phyloP scores from a whole-genome alignment of 2,113 vertebrate species.

The Ginglymostoma cirratum region DNA sequence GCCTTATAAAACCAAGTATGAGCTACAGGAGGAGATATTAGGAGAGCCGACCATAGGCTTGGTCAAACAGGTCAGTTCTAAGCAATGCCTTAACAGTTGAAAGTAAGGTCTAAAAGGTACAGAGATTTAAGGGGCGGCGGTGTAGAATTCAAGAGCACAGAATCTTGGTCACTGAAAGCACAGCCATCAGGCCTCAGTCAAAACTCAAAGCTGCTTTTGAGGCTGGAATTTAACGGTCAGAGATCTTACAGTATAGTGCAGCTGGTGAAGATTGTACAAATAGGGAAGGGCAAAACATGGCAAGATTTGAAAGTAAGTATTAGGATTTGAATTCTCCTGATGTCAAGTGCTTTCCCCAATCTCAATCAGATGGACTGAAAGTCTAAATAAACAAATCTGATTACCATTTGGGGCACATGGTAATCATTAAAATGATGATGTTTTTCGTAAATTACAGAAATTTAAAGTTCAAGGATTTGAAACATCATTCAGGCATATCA shows the following conservation, averaged over 20 bases:
- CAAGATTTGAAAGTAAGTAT: not conserved
- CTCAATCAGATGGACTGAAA: no score
- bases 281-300: not conserved
- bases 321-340: not conserved
- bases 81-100: not conserved
- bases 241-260: not conserved
- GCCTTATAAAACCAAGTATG: not conserved
- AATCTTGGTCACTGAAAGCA: not conserved
- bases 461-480: no score
- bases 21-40: no score
- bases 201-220: not conserved
- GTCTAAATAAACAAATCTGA: no score
- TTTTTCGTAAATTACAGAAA: no score
- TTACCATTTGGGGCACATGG: no score
- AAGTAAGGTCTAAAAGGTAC: not conserved
- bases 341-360: no score
- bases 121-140: not conserved
- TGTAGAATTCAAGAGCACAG: not conserved
- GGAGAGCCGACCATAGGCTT: not conserved
- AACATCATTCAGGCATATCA: no score
- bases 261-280: not conserved
- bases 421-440: no score
- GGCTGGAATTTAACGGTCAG: not conserved
- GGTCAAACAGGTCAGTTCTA: no score
- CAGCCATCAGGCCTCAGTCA: not conserved